Base-by-base conservation (phyloP, 2,888 invertebrate species). In the Gymnosoma rotundatum region DNA sequence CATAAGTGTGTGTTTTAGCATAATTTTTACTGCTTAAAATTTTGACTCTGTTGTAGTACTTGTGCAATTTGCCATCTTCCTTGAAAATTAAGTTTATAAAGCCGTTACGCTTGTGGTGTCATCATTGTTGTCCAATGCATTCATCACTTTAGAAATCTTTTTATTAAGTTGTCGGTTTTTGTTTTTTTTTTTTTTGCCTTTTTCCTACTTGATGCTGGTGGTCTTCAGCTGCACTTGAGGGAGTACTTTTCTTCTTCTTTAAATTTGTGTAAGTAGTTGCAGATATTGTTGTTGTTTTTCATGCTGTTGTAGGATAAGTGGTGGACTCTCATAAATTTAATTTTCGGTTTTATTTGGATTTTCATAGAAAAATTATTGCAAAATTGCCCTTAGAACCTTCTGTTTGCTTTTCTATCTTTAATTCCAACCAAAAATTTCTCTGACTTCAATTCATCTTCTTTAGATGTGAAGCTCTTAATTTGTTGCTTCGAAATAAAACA, bases 81-180 rank as follows among this genome's bases (percentile, higher is more conserved):
- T 21, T 42, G n/a, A 21, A 52, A 52, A 52, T 38, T 76, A 70
- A 74, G 78, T 81, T 81, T 32, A 74, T 78, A 69, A 81, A 74
- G 78, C 76, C 81, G 81, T 78, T 66, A 54, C 78, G 60, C 78
- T 78, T 73, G 36, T 63, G 74, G 84, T 81, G 81, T 81, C 84
- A 78, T 81, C 81, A 81, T 84, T 78, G 81, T 78, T 84, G 84
- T 84, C 84, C 84, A 70, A 84, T 74, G 78, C 84, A 84, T 78
- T 84, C 81, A 84, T 70, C 84, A 66, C 78, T 84, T 81, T 20
- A 75, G 54, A 73, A 81, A 84, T 74, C 81, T 83, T 80, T 80
- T 72, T 25, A 67, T 72, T 25, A 67, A 78, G 72, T 73, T 74
- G 56, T 32, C 42, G 50, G 16, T 72, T 66, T 20, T 73, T 74